phyloP scores from a whole-genome alignment of 1,140 invertebrate species.

The Heliconius congener region DNA sequence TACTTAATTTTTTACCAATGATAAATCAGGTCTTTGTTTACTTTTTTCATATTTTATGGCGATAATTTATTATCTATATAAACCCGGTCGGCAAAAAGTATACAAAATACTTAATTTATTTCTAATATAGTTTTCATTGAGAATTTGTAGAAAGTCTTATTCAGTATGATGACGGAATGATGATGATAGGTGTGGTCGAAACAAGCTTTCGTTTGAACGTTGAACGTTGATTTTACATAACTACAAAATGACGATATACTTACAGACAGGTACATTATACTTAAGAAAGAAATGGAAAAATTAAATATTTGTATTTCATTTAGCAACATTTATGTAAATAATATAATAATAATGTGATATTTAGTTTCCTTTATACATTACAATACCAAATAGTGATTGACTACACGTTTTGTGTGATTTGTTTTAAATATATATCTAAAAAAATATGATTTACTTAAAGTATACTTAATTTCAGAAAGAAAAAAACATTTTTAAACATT shows the following conservation, averaged over 20 bases:
- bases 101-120: background rate
- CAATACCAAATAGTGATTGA: background rate
- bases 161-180: slow-evolving; percentile 9
- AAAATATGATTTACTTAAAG: background rate
- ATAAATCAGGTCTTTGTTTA: background rate
- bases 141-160: slow-evolving; percentile 22
- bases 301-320: background rate
- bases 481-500: too few relatives aligned
- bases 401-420: background rate
- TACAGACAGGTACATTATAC: background rate
- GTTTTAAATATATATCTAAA: background rate
- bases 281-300: too few relatives aligned
- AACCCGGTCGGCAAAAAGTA: too few relatives aligned
- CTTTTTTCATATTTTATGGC: background rate
- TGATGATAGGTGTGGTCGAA: slow-evolving; percentile 20
- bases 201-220: slow-evolving; percentile 21
- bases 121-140: background rate
- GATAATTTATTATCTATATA: too few relatives aligned
- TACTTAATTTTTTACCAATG: too few relatives aligned
- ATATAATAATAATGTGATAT: background rate
- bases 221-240: slow-evolving; percentile 8
- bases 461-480: too few relatives aligned
- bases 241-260: background rate
- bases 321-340: background rate
- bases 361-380: background rate